These are phyloP conservation scores for Megaptera novaeangliae DNA, from an alignment of 2,113 vertebrate genomes.

Conservation along the genomic window DNA sequence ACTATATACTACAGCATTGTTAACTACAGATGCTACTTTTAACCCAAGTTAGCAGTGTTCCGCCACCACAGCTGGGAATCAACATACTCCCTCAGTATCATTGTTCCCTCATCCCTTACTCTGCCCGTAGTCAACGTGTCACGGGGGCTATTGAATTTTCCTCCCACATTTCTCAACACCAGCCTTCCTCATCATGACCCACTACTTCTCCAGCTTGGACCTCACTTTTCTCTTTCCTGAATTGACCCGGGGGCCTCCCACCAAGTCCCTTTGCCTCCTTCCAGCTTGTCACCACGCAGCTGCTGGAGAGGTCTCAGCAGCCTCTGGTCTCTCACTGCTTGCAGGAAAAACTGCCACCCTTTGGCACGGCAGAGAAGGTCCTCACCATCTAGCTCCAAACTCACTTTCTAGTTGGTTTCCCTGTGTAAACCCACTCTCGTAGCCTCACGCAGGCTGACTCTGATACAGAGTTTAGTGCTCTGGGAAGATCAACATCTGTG, in stretches of 20 bases:
- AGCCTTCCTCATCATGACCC: background rate
- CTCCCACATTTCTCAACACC: background rate
- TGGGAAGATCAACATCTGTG: background rate
- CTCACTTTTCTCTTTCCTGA: background rate
- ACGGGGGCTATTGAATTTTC: background rate
- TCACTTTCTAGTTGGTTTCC: background rate
- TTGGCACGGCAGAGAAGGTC: too few species aligned
- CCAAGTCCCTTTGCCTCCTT: background rate
- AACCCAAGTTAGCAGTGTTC: background rate
- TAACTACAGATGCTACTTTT: background rate
- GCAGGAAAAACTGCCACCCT: background rate
- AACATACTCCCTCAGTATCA: background rate
- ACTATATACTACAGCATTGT: background rate
- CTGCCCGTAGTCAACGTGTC: background rate
- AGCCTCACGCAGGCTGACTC: background rate
- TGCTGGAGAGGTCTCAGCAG: background rate
- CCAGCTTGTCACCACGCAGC: background rate
- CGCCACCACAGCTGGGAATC: background rate
- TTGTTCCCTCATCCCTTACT: background rate
- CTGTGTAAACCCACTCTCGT: background rate
- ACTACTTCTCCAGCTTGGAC: background rate
- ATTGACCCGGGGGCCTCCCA: accelerated
- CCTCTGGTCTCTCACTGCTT: background rate
- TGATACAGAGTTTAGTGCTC: background rate
- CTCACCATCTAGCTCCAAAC: background rate